phyloP scores from a whole-genome alignment of 2,113 vertebrate genomes.

The Heterotis niloticus region DNA sequence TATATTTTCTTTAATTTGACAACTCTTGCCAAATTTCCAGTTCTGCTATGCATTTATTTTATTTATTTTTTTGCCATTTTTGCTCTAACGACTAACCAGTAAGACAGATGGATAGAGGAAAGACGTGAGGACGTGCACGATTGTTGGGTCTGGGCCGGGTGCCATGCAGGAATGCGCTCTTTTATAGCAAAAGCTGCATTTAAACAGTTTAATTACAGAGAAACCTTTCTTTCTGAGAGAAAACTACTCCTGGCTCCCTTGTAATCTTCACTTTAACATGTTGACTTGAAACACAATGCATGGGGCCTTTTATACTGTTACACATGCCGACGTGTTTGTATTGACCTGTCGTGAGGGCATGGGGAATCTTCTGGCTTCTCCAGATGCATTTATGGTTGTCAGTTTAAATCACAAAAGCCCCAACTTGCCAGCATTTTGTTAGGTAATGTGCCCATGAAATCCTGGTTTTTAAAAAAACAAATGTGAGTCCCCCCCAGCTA shows the following conservation, averaged over 20 bases:
- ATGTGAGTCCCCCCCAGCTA: too few relatives aligned
- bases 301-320: constrained; percentile 20
- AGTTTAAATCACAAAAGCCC: not conserved
- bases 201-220: constrained; percentile 28
- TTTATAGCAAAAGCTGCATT: constrained; percentile 28
- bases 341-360: not conserved
- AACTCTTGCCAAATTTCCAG: too few relatives aligned
- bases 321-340: constrained; percentile 9
- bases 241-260: constrained; percentile 25
- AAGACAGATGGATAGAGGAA: constrained; percentile 41
- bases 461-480: not conserved
- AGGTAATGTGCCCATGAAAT: too few relatives aligned
- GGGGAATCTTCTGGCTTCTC: constrained; percentile 12
- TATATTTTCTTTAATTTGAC: too few relatives aligned
- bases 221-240: constrained; percentile 16
- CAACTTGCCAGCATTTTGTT: not conserved
- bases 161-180: constrained; percentile 20
- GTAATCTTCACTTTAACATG: constrained; percentile 25
- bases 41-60: too few relatives aligned
- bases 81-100: constrained; percentile 41
- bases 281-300: constrained; percentile 3
- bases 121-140: constrained; percentile 34
- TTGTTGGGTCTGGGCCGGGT: constrained; percentile 14
- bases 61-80: too few relatives aligned
- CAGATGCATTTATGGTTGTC: constrained; percentile 9